phyloP scores from a whole-genome alignment of 2,888 invertebrate genomes.

The Diarsia rubi region DNA sequence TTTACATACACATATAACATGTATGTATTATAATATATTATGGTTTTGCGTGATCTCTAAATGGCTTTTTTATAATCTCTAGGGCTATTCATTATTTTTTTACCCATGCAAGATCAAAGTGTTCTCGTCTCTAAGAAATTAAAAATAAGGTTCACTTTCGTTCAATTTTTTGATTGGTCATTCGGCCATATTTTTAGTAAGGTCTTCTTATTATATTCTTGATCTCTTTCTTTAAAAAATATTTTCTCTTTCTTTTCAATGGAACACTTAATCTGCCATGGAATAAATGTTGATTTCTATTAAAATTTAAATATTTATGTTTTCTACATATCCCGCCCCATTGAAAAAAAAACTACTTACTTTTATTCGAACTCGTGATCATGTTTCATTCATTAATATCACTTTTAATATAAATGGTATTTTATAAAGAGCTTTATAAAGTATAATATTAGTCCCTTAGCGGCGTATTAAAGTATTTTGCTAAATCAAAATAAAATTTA shows the following conservation, averaged over 20 bases:
- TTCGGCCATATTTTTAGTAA: background rate
- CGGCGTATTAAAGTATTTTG: background rate
- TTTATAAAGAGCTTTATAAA: conserved; percentile 42
- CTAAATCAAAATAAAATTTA: background rate
- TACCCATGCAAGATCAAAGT: conserved; percentile 14
- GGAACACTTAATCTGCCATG: conserved; percentile 21
- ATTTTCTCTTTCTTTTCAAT: no score
- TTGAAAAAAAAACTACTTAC: background rate
- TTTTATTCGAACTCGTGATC: conserved; percentile 5
- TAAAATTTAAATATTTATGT: background rate
- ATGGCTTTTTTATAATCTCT: conserved; percentile 9
- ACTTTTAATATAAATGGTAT: conserved; percentile 24
- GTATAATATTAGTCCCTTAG: background rate
- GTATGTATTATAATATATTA: conserved; percentile 20
- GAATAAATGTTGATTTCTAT: background rate
- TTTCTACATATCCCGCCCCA: conserved; percentile 7
- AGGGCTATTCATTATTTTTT: conserved; percentile 22
- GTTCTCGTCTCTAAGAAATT: background rate
- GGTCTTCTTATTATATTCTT: background rate
- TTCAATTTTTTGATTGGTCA: background rate
- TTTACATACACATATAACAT: conserved; percentile 18
- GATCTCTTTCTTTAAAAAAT: no score
- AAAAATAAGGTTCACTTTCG: background rate
- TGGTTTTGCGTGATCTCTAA: conserved; percentile 31
- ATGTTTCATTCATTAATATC: conserved; percentile 16